Evolutionary conservation across 2,888 invertebrate genomes (phyloP).

Genomic region (Fragum sueziense): DNA sequence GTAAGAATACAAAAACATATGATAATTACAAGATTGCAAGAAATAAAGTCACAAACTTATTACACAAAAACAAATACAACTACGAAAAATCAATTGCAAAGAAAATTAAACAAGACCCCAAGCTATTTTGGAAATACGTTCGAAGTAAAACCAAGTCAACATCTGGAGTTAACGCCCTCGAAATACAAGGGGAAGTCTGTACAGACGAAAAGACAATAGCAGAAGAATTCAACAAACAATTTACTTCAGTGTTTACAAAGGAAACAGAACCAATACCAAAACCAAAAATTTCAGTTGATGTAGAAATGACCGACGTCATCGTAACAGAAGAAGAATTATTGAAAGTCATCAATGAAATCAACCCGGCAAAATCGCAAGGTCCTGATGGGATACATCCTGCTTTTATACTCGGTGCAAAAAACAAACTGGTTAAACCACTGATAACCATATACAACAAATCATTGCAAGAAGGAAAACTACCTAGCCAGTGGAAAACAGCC

Average conservation of each 20-base stretch:
- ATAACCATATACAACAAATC: neutral
- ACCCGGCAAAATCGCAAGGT: conserved; percentile 13
- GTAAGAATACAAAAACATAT: too few relatives aligned
- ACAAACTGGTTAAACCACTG: neutral
- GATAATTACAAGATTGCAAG: too few relatives aligned
- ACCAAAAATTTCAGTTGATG: too few relatives aligned
- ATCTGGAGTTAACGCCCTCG: too few relatives aligned
- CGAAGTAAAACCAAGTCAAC: neutral
- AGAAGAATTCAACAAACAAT: too few relatives aligned
- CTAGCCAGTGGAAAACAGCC: conserved; percentile 1
- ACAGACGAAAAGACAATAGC: too few relatives aligned
- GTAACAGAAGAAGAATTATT: neutral
- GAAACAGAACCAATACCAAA: too few relatives aligned
- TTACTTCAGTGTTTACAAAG: neutral
- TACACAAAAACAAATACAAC: too few relatives aligned
- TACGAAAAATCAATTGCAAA: too few relatives aligned
- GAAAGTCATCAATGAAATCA: conserved; percentile 1
- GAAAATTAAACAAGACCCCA: neutral
- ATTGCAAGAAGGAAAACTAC: conserved; percentile 8
- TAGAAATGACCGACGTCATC: neutral
- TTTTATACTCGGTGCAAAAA: neutral
- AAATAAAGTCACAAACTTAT: too few relatives aligned
- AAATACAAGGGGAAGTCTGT: too few relatives aligned
- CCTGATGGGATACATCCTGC: conserved; percentile 4
- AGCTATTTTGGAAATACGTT: neutral